Conservation (phyloP, 2,888 invertebrate species). For the Ophonus ardosiacus region DNA sequence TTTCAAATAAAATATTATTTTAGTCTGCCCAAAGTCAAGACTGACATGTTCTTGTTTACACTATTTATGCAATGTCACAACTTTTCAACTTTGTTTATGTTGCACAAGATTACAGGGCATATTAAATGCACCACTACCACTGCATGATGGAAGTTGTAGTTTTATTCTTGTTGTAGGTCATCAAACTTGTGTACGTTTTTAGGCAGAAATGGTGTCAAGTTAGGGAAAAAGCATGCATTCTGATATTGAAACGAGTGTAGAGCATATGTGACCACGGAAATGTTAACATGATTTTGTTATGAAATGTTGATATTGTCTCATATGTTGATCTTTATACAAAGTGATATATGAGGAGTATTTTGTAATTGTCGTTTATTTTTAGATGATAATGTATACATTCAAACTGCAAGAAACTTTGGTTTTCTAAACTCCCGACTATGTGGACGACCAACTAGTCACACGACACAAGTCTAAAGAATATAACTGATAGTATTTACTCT, state of each 20-base stretch:
- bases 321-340: background rate
- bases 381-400: background rate
- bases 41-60: too few species aligned
- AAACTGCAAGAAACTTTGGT: too few species aligned
- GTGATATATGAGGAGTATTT: background rate
- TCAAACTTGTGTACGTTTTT: conserved; percentile 13
- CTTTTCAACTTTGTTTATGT: too few species aligned
- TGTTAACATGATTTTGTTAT: conserved; percentile 30
- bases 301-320: conserved; percentile 14
- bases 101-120: background rate
- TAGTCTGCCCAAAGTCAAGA: too few species aligned
- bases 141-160: background rate
- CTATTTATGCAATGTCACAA: too few species aligned
- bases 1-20: too few species aligned
- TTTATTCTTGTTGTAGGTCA: conserved; percentile 14
- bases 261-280: conserved; percentile 14
- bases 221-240: background rate
- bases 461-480: too few species aligned
- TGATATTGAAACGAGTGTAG: background rate
- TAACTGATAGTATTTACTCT: too few species aligned
- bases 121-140: background rate
- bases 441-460: too few species aligned
- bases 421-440: too few species aligned
- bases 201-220: conserved; percentile 26
- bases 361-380: conserved; percentile 3